Base-by-base conservation (phyloP, 2,888 invertebrate species). In the Sinotaia quadrata region DNA sequence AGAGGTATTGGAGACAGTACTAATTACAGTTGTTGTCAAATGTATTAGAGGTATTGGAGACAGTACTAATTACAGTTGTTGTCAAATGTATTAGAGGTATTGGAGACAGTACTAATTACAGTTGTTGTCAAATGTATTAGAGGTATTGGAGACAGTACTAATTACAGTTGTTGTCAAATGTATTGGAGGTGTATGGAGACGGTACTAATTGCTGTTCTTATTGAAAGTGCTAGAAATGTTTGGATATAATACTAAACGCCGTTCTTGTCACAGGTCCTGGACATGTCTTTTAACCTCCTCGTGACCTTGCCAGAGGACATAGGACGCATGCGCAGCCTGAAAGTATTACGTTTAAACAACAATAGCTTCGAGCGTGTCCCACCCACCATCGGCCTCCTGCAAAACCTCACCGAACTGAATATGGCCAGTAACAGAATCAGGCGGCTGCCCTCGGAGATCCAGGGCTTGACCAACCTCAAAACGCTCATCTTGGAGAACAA, bases 211-310 rank as follows among this genome's bases (percentile, higher is more conserved):
- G n/a, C n/a, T n/a, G n/a, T n/a, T n/a, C n/a, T n/a, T n/a, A n/a
- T n/a, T n/a, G n/a, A n/a, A n/a, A n/a, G n/a, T n/a, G n/a, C n/a
- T n/a, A n/a, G n/a, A n/a, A n/a, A 47, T 7, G 8, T 47, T 47
- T 7, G 24, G 5, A 54, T 24, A 4, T 47, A 12, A 36, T 54
- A 10, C 18, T 54, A 12, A 10, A 8, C 3, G 12, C 10, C 18
- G 27, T n/a, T 57, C 5, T 36, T 18, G 12, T n/a, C 29, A 4
- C 58, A 67, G 31, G 49, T 77, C 12, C 74, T 85, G 31, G 85
- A 87, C 71, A 72, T 87, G 73, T 86, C 86, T 7, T 73, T 81
- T 51, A 87, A 87, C 72, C 74, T 81, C 33, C 69, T 87, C 49
- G 75, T 65, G 12, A 61, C 69, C 12, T 71, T 87, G n/a, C 86